Conservation (phyloP, 2,113 vertebrate genomes). For the Podocnemis expansa region DNA sequence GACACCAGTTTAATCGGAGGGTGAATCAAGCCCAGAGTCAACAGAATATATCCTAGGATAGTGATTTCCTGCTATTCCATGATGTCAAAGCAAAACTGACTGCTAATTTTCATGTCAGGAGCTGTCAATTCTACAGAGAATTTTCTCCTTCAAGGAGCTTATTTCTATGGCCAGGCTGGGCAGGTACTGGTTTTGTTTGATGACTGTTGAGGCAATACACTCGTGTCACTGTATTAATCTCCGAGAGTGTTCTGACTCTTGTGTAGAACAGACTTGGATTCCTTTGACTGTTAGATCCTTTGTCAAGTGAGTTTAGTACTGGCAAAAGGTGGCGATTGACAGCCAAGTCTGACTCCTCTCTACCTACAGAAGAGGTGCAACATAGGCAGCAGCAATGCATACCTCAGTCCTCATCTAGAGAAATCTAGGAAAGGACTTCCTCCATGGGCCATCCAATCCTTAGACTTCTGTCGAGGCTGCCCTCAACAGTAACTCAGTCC, state of each 20-base stretch:
- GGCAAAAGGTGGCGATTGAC: background rate
- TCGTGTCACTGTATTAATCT: background rate
- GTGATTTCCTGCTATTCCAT: background rate
- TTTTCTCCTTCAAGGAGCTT: background rate
- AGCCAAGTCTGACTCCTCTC: background rate
- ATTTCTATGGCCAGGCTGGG: background rate
- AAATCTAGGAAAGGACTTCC: background rate
- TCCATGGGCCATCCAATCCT: background rate
- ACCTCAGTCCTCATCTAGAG: background rate
- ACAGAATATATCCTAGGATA: background rate
- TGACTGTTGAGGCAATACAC: background rate
- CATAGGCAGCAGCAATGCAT: background rate
- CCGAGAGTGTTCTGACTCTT: background rate
- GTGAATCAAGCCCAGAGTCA: background rate
- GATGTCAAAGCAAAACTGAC: background rate
- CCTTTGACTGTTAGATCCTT: background rate
- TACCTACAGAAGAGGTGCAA: background rate
- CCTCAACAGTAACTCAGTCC: background rate
- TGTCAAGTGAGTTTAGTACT: background rate
- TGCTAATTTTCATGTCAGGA: background rate
- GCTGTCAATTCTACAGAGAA: background rate
- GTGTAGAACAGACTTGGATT: background rate
- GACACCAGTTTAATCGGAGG: background rate
- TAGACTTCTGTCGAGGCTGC: background rate
- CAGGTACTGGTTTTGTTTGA: background rate